These are phyloP conservation scores for Phallusia fumigata DNA, from an alignment of 23 tunicate genomes.

Conservation along the genomic window DNA sequence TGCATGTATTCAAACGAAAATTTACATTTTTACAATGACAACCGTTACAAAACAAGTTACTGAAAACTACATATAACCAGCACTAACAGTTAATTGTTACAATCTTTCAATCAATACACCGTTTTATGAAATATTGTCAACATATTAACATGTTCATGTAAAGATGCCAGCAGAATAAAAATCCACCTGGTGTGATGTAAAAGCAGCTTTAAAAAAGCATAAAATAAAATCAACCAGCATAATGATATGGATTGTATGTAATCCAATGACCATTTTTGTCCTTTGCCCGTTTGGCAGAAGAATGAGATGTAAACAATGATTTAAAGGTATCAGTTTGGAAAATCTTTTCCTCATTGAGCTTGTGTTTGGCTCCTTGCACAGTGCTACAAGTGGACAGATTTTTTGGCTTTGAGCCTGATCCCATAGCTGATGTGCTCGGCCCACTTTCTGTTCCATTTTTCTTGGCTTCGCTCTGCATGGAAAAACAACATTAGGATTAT, in stretches of 20 bases:
- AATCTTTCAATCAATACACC: no score
- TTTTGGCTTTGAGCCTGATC: conserved; percentile 12
- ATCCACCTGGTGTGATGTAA: no score
- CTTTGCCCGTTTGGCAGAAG: conserved; percentile 80
- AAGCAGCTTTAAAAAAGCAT: background rate
- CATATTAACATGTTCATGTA: no score
- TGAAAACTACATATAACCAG: no score
- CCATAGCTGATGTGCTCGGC: conserved; percentile 28
- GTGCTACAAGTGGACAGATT: conserved; percentile 43
- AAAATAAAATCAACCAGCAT: conserved; percentile 29
- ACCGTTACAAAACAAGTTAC: no score
- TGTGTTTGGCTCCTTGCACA: conserved; percentile 76
- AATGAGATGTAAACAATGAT: conserved; percentile 81
- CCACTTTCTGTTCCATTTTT: background rate
- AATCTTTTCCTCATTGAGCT: conserved; percentile 74
- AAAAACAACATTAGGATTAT: background rate
- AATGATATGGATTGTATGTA: conserved; percentile 90
- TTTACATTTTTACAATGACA: no score
- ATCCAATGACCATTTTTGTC: conserved; percentile 84
- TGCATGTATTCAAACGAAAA: no score
- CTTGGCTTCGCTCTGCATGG: background rate
- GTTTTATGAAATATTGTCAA: no score
- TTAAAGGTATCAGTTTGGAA: conserved; percentile 81
- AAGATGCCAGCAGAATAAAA: no score
- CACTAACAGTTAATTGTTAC: no score